Evolutionary conservation across 2,888 invertebrate species (phyloP).

Genomic region (Philereme transversata): DNA sequence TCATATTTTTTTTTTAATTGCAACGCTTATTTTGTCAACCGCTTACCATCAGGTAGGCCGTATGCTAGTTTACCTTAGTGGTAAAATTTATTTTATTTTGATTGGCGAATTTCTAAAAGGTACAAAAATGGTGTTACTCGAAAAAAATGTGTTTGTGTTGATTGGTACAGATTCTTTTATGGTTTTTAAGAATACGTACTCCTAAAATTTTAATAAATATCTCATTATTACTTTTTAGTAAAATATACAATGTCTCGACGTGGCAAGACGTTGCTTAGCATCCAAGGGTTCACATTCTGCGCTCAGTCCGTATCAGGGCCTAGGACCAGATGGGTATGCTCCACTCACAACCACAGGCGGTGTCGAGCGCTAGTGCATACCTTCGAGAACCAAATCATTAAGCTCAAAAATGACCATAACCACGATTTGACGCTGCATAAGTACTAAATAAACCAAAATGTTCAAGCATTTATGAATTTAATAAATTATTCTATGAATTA

Average conservation of each 20-base stretch:
- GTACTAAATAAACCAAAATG: neutral
- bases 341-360: conserved; percentile 44
- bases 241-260: conserved; percentile 20
- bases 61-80: too few relatives aligned
- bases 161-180: neutral
- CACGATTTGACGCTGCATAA: conserved; percentile 27
- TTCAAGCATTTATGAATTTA: neutral
- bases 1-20: too few relatives aligned
- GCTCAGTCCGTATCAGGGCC: conserved; percentile 14
- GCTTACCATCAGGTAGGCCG: too few relatives aligned
- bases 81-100: too few relatives aligned
- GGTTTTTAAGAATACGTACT: neutral
- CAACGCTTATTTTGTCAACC: too few relatives aligned
- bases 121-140: too few relatives aligned
- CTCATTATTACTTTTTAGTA: conserved; percentile 11
- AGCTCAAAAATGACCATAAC: conserved; percentile 41
- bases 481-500: neutral
- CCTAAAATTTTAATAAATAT: neutral
- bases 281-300: conserved; percentile 39
- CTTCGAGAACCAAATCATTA: conserved; percentile 36
- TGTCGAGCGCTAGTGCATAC: conserved; percentile 47
- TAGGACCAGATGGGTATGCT: conserved; percentile 44
- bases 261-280: conserved; percentile 23
- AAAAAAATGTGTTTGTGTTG: too few relatives aligned
- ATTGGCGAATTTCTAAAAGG: too few relatives aligned